Evolutionary conservation across 2,797 vertebrate species (phyloP), one percentile per base, ranked within the genome.

Genomic region (Sorex maritimensis): DNA sequence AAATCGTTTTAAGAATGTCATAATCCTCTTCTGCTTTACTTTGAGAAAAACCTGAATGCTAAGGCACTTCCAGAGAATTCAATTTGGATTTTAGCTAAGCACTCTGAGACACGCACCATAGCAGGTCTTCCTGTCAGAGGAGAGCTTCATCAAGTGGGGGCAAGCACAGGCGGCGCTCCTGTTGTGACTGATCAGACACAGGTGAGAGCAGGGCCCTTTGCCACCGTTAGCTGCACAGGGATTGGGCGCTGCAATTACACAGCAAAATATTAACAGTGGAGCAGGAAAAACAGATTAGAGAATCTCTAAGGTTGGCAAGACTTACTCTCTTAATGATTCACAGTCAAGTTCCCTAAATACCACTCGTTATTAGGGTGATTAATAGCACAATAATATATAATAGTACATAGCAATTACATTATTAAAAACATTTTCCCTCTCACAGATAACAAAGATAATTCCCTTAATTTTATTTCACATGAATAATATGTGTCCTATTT

Each of bases 111-210:
- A 95, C 98, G 99, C 98, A 99, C 99, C 99, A 6, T 99, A 99
- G 96, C 99, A 99, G 6, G 99, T 99, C 91, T 98, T 99, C 96
- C 98, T 99, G 98, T 99, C 98, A 26, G 98, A 75, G 6, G 99
- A 98, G 55, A 99, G 98, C 97, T 99, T 99, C 99, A 99, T 99
- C 89, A 99, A 98, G 97, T 99, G 99, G 4, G 99, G 99, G 89
- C 99, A 99, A 3, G 98, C 98, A 96, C 99, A 99, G 21, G 99
- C 99, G 0, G 99, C 99, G 0, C 98, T 99, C 95, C 98, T 98
- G 96, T 99, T 99, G 97, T 99, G 99, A 98, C 97, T 99, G 98
- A 99, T 99, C 97, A 99, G 99, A 93, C 99, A 99, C 98, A 99
- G 98, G 98, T 99, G 99, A 28, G 99, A 99, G 96, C 99, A 99